These are phyloP conservation scores for Agonopterix arenella DNA, from an alignment of 2,888 invertebrate species.

Conservation along the genomic window DNA sequence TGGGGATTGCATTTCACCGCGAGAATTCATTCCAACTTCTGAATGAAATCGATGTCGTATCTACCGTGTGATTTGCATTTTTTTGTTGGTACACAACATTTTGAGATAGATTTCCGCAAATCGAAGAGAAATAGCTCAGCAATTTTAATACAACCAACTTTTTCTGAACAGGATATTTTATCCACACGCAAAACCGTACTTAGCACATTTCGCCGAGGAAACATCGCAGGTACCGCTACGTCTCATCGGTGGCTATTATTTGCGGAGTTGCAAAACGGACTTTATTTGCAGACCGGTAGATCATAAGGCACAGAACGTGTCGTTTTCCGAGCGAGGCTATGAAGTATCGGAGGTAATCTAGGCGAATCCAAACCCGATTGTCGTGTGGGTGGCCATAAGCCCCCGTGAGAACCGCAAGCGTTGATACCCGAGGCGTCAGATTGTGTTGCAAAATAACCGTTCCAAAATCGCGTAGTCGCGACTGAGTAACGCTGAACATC, in stretches of 20 bases:
- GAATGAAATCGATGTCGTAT: not conserved
- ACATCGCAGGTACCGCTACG: slow-evolving; percentile 16
- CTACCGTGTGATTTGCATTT: not conserved
- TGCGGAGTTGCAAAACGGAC: slow-evolving; percentile 8
- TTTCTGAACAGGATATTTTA: slow-evolving; percentile 30
- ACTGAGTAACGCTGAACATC: slow-evolving; percentile 17
- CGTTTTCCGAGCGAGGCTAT: not conserved
- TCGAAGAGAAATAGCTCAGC: not conserved
- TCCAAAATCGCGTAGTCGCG: slow-evolving; percentile 25
- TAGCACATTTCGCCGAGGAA: slow-evolving; percentile 28
- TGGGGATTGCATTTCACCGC: slow-evolving; percentile 46
- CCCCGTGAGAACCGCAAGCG: slow-evolving; percentile 33
- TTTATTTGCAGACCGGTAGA: slow-evolving; percentile 17
- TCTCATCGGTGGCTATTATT: slow-evolving; percentile 5
- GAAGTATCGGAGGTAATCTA: slow-evolving; percentile 28
- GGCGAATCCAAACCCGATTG: slow-evolving; percentile 37
- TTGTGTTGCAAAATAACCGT: slow-evolving; percentile 33
- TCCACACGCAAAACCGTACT: slow-evolving; percentile 31
- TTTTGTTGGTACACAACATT: not conserved
- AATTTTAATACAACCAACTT: slow-evolving; percentile 21
- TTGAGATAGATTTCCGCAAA: not conserved
- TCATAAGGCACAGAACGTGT: slow-evolving; percentile 9
- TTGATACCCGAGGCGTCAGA: slow-evolving; percentile 21
- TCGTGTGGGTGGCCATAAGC: slow-evolving; percentile 33
- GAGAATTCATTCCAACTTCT: slow-evolving; percentile 11